A percentile compares a stretch with the other conserved stretches of the same genome.
Evolutionary conservation across 2,113 vertebrate genomes (phyloP).

Genomic region (Ptychochromis oligacanthus): DNA sequence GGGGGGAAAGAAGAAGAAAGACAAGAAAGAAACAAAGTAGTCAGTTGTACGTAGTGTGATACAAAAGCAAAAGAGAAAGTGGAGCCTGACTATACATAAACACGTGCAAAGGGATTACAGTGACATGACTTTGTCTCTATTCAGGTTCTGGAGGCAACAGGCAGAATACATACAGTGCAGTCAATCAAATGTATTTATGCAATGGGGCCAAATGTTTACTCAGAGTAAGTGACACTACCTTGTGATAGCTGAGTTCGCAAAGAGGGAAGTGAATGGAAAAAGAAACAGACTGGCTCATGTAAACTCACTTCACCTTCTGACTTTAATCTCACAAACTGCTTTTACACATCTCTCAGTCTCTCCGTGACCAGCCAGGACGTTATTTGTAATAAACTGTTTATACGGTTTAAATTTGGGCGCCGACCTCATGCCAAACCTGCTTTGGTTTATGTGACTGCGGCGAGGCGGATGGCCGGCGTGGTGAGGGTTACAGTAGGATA

Average conservation of each 20-base stretch:
- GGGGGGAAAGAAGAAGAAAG: background rate
- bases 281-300: background rate
- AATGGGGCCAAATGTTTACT: background rate
- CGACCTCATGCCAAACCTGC: background rate
- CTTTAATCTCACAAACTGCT: background rate
- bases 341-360: background rate
- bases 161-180: background rate
- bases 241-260: background rate
- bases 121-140: background rate
- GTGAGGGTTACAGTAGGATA: background rate
- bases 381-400: background rate
- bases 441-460: background rate
- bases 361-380: background rate
- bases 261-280: background rate
- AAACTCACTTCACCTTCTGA: background rate
- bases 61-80: conserved; percentile 15
- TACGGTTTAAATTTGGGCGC: background rate
- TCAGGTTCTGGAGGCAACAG: background rate
- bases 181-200: background rate
- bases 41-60: background rate
- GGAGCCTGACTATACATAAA: background rate
- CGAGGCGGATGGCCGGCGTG: background rate
- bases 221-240: background rate
- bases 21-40: conserved; percentile 23
- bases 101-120: background rate